Conservation (phyloP, 2,113 vertebrate species). For the Pionites leucogaster region DNA sequence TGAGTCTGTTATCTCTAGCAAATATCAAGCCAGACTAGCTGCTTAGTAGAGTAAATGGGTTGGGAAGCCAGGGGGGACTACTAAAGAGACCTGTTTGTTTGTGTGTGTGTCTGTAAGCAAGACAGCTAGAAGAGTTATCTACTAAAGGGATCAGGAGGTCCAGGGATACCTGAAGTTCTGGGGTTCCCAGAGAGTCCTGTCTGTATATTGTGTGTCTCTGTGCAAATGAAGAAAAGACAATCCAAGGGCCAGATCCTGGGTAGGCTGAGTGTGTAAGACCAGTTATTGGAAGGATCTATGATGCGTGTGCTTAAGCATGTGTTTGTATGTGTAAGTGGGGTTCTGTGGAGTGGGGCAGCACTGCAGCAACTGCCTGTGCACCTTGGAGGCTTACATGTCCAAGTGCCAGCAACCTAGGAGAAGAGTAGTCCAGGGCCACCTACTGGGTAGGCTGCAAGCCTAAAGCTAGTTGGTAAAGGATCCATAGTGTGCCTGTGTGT, state of each 20-base stretch:
- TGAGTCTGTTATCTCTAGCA: background rate
- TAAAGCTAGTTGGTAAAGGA: background rate
- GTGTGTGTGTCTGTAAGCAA: background rate
- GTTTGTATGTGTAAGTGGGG: background rate
- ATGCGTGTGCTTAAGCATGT: background rate
- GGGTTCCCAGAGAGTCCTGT: background rate
- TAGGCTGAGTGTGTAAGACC: background rate
- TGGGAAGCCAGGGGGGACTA: background rate
- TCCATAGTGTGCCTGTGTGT: background rate
- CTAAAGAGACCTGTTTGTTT: background rate
- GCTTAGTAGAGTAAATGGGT: background rate
- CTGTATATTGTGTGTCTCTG: background rate
- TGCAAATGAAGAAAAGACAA: accelerated
- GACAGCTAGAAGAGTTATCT: background rate
- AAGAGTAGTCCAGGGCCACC: background rate
- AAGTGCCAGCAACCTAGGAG: background rate
- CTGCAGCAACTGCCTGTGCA: background rate
- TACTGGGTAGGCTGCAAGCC: background rate
- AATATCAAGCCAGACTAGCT: background rate
- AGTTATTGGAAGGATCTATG: background rate
- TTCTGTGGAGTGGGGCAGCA: background rate
- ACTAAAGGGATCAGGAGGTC: background rate
- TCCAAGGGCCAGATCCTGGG: background rate
- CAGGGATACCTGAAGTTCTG: background rate
- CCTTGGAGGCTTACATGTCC: background rate